Conservation (phyloP, 2,888 invertebrate genomes). For the Drosophila suboccidentalis region DNA sequence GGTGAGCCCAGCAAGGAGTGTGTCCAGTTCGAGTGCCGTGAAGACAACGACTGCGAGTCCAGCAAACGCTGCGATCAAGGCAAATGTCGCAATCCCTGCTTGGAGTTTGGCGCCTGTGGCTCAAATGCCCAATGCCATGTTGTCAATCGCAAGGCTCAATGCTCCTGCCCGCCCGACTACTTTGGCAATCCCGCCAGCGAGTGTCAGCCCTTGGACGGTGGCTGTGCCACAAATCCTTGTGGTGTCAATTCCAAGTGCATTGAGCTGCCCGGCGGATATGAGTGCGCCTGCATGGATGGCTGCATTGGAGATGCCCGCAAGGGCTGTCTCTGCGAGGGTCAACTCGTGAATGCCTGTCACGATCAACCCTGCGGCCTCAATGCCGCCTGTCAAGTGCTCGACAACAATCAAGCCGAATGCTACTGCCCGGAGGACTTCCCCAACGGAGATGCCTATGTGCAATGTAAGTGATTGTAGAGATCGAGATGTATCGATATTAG, state of each 20-base stretch:
- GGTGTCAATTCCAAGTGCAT: slow-evolving; percentile 93
- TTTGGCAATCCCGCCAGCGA: slow-evolving; percentile 90
- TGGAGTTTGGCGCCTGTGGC: slow-evolving; percentile 92
- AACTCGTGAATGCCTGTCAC: slow-evolving; percentile 90
- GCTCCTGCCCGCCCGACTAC: slow-evolving; percentile 91
- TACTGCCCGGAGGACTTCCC: slow-evolving; percentile 94
- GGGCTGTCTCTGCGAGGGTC: slow-evolving; percentile 92
- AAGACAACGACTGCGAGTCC: slow-evolving; percentile 91
- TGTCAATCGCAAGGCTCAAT: slow-evolving; percentile 91
- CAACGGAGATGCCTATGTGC: slow-evolving; percentile 93
- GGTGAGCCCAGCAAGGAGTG: slow-evolving; percentile 93
- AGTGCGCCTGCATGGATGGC: slow-evolving; percentile 92
- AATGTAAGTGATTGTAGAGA: slow-evolving; percentile 90
- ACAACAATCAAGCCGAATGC: slow-evolving; percentile 90
- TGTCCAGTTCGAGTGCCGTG: slow-evolving; percentile 91
- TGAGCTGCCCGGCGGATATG: slow-evolving; percentile 91
- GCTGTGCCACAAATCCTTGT: slow-evolving; percentile 93
- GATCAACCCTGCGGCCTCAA: slow-evolving; percentile 93
- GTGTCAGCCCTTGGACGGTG: slow-evolving; percentile 89
- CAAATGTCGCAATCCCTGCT: slow-evolving; percentile 94
- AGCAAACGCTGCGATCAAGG: slow-evolving; percentile 91
- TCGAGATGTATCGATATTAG: no score
- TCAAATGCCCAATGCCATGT: slow-evolving; percentile 94
- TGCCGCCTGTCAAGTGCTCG: slow-evolving; percentile 91
- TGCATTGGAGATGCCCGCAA: slow-evolving; percentile 93